phyloP scores from a whole-genome alignment of 2,113 vertebrate species.

The Taurulus bubalis region DNA sequence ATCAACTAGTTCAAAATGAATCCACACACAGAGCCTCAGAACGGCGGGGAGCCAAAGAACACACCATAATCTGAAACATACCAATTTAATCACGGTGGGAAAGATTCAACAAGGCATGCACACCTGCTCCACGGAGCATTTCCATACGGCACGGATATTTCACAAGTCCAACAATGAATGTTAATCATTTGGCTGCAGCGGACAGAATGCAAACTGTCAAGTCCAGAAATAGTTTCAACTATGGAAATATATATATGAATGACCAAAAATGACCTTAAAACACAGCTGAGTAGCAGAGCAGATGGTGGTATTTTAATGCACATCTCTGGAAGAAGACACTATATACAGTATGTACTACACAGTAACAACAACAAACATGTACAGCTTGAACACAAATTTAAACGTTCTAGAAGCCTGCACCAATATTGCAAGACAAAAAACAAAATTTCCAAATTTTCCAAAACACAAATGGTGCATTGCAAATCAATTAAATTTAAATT shows the following conservation, averaged over 20 bases:
- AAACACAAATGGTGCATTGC: not conserved
- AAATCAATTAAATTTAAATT: not conserved
- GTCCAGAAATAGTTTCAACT: constrained; percentile 46
- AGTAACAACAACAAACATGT: no score
- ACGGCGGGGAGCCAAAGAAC: constrained; percentile 70
- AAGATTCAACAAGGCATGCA: constrained; percentile 57
- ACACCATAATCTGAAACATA: constrained; percentile 77
- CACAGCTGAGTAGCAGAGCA: constrained; percentile 36
- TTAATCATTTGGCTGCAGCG: constrained; percentile 49
- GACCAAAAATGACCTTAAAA: constrained; percentile 32
- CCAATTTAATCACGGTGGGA: constrained; percentile 72
- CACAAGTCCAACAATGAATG: constrained; percentile 60
- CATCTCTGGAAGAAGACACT: constrained; percentile 32
- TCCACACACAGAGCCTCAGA: constrained; percentile 61
- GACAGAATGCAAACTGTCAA: constrained; percentile 57
- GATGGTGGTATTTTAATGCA: constrained; percentile 45
- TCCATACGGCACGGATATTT: constrained; percentile 62
- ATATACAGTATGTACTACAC: constrained; percentile 9
- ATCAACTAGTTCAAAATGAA: constrained; percentile 64
- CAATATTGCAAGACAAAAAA: not conserved
- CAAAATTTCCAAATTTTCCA: not conserved
- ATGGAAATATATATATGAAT: constrained; percentile 46
- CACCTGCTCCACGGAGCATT: constrained; percentile 70
- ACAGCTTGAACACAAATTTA: no score
- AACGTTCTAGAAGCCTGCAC: not conserved